Evolutionary conservation across 2,797 vertebrate species (phyloP).

Genomic region (Poeciliopsis infans): DNA sequence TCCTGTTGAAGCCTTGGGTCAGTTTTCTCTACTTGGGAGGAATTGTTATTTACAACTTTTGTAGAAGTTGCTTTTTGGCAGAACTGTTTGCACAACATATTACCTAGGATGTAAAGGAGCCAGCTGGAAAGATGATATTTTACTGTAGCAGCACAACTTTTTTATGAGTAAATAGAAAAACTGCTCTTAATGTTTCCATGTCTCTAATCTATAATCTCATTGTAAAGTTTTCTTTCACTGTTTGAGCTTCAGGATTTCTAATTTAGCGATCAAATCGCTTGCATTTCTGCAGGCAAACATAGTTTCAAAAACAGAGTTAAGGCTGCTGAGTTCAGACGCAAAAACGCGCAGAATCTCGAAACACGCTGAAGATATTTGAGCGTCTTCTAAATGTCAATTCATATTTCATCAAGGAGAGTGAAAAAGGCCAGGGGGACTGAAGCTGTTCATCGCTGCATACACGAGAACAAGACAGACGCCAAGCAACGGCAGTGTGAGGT

Average conservation of each 20-base stretch:
- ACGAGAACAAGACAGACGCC: constrained; percentile 7
- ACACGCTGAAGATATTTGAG: constrained; percentile 52
- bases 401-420: constrained; percentile 40
- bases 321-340: constrained; percentile 42
- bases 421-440: constrained; percentile 4
- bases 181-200: constrained; percentile 21
- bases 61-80: background rate
- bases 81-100: constrained; percentile 12
- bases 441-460: background rate
- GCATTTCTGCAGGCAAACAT: constrained; percentile 58
- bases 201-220: constrained; percentile 43
- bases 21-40: background rate
- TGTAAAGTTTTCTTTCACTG: constrained; percentile 13
- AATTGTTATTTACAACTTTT: background rate
- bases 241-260: constrained; percentile 50
- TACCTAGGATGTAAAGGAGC: constrained; percentile 4
- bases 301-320: constrained; percentile 44
- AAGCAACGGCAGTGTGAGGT: constrained; percentile 7
- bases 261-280: constrained; percentile 49
- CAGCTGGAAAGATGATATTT: constrained; percentile 1
- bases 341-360: constrained; percentile 47
- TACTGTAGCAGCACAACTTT: constrained; percentile 5
- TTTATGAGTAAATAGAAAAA: constrained; percentile 11
- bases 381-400: constrained; percentile 49
- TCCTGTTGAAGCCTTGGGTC: background rate